Evolutionary conservation across 2,113 vertebrate genomes (phyloP), one percentile per base, ranked within the genome.

Genomic region (Ptilonorhynchus violaceus): DNA sequence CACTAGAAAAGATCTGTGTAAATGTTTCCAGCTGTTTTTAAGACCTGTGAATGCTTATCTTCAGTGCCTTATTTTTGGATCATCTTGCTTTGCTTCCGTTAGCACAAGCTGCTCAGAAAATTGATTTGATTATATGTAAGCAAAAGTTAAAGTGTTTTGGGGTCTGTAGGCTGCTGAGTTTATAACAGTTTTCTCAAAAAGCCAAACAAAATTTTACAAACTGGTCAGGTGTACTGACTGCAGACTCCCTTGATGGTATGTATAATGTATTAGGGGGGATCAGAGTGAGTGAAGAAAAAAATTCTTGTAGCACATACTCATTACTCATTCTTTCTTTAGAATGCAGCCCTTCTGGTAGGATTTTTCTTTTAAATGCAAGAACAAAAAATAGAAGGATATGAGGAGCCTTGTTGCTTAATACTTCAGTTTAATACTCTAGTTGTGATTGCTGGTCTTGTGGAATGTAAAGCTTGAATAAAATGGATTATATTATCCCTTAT

Each of bases 381-480:
- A 89, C 42, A 46, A 79, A 93, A 94, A 85, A 19, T 18, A 69
- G 41, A 67, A 80, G 50, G 69, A 31, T 83, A 88, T 50, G 27
- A 64, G 35, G 13, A 64, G 6, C 52, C 69, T 69, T 68, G 33
- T 88, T 96, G 70, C 88, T 93, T 86, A 76, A 89, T 85, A 80
- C 68, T 88, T 69, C 39, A 85, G 44, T 50, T 81, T 96, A 93
- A 95, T 95, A 69, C 73, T 94, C 39, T 23, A 81, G 83, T 74
- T 89, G 78, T 93, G 83, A 60, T 92, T 96, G 85, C 85, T 94
- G 82, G 46, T 81, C 76, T 91, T 75, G 95, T 89, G 95, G 96
- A 96, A 96, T 94, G 85, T 95, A 86, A 95, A 94, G 87, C 93
- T 96, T 92, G 85, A 95, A 96, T 95, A 91, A 97, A 95, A 96